Conservation (phyloP, 1,140 invertebrate species). For the Cydia fagiglandana region DNA sequence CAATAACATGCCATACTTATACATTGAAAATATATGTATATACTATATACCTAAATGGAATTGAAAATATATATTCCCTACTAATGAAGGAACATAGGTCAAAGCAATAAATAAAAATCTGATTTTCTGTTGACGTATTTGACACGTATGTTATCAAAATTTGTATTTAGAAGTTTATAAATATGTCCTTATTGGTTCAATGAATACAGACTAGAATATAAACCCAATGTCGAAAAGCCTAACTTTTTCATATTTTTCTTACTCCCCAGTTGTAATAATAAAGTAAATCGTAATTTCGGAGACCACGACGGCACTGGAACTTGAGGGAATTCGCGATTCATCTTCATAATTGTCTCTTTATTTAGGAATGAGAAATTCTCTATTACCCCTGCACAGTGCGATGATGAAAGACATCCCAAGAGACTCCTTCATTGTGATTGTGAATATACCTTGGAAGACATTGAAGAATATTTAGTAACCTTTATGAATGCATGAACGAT, state of each 20-base stretch:
- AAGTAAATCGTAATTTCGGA: neutral
- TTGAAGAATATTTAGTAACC: too few relatives aligned
- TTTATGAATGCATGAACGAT: too few relatives aligned
- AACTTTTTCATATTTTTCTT: neutral
- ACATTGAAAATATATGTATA: neutral
- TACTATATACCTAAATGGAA: too few relatives aligned
- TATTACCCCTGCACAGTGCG: neutral
- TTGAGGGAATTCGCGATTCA: slow-evolving; percentile 9
- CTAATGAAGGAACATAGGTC: too few relatives aligned
- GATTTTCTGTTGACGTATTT: too few relatives aligned
- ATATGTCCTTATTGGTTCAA: too few relatives aligned
- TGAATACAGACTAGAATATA: neutral
- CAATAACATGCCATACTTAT: neutral
- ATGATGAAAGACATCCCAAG: slow-evolving; percentile 18
- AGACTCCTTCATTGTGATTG: neutral
- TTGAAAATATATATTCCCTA: too few relatives aligned
- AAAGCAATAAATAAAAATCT: too few relatives aligned
- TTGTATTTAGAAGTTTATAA: too few relatives aligned
- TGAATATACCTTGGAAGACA: neutral
- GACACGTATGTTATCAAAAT: too few relatives aligned
- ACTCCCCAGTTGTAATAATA: neutral
- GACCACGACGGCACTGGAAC: neutral
- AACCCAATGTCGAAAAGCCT: neutral
- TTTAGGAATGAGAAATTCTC: slow-evolving; percentile 15
- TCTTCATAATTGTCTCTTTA: slow-evolving; percentile 23